phyloP scores from a whole-genome alignment of 2,888 invertebrate species.

The Orchesella flavescens region DNA sequence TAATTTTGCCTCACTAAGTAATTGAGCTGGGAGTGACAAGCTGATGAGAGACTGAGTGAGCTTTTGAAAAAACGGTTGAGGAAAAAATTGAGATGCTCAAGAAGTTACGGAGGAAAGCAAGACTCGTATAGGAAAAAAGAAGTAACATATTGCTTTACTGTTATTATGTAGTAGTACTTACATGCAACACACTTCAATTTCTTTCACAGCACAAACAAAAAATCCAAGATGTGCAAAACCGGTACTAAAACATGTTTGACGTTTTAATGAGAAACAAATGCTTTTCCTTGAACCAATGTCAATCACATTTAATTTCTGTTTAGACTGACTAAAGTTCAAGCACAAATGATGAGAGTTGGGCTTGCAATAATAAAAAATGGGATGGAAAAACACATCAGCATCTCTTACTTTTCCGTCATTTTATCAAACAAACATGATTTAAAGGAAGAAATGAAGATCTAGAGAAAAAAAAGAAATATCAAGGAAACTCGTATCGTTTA shows the following conservation, averaged over 20 bases:
- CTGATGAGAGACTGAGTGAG: constrained; percentile 72
- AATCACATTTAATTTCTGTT: constrained; percentile 66
- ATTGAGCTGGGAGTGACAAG: constrained; percentile 72
- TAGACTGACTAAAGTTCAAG: background rate
- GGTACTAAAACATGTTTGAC: constrained; percentile 70
- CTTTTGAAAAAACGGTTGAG: constrained; percentile 53
- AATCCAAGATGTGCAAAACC: background rate
- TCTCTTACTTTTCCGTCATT: too few relatives aligned
- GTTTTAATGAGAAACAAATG: constrained; percentile 73
- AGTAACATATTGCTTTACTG: too few relatives aligned
- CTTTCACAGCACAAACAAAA: too few relatives aligned
- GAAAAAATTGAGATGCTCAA: background rate
- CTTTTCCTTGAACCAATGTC: constrained; percentile 70
- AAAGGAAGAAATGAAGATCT: too few relatives aligned
- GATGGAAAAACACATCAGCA: too few relatives aligned
- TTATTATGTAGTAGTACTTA: background rate
- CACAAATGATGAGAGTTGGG: background rate
- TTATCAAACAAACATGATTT: too few relatives aligned
- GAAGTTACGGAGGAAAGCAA: background rate
- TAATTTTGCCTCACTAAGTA: constrained; percentile 72
- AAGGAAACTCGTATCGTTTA: background rate
- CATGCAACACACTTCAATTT: background rate
- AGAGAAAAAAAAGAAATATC: background rate
- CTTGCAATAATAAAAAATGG: background rate
- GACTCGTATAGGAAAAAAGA: background rate